Percentiles rank a stretch among this genome's conserved stretches.
Conservation (phyloP, 1,140 invertebrate species). For the Teleogryllus occipitalis region DNA sequence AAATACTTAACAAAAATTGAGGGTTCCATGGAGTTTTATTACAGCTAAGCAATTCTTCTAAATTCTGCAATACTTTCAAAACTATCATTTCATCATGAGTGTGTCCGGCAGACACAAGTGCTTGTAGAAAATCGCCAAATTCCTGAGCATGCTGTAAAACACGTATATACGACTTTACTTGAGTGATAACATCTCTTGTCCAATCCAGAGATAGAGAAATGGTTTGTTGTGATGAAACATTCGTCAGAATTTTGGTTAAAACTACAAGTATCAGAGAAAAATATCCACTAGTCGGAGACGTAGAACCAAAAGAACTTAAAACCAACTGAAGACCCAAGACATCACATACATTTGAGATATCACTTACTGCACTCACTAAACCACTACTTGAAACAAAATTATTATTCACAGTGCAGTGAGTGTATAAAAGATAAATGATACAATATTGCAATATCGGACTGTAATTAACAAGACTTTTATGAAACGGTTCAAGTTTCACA, state of each 20-base stretch:
- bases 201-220: too few relatives aligned
- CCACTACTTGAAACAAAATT: conserved; percentile 81
- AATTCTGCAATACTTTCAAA: too few relatives aligned
- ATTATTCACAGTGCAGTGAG: conserved; percentile 76
- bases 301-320: conserved; percentile 35
- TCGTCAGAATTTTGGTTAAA: conserved; percentile 46
- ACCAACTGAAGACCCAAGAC: conserved; percentile 45
- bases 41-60: too few relatives aligned
- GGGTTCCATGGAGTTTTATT: too few relatives aligned
- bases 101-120: too few relatives aligned
- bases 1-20: conserved; percentile 41
- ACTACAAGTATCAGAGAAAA: conserved; percentile 67
- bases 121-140: too few relatives aligned
- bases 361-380: conserved; percentile 55
- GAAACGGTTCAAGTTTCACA: conserved; percentile 58
- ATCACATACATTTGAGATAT: conserved; percentile 43
- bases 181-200: too few relatives aligned
- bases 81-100: too few relatives aligned
- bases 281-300: conserved; percentile 67
- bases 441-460: conserved; percentile 62
- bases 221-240: conserved; percentile 18
- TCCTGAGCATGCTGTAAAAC: too few relatives aligned
- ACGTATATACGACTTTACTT: too few relatives aligned
- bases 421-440: conserved; percentile 65
- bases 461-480: conserved; percentile 47